Conservation (phyloP, 2,797 vertebrate genomes). For the Manis pentadactyla region DNA sequence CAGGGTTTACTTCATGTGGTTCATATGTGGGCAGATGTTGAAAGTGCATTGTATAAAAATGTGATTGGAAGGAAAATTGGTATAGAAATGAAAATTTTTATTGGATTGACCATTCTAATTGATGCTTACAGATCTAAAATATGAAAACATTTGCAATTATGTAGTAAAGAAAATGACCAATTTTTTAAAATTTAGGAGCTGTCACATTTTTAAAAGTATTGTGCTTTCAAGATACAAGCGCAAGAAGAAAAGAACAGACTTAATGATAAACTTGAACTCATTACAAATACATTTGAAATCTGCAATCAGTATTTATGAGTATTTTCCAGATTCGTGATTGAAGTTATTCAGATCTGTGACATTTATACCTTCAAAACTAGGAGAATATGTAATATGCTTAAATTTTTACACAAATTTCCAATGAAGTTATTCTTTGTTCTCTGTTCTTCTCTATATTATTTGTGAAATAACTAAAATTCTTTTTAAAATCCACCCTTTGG, state of each 20-base stretch:
- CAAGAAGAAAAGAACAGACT: not conserved
- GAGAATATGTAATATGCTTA: not conserved
- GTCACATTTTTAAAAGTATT: not conserved
- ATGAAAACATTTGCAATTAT: not conserved
- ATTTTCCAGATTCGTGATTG: not conserved
- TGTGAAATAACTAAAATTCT: not conserved
- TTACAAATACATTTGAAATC: slow-evolving; percentile 44
- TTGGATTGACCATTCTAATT: not conserved
- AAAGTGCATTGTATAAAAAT: not conserved
- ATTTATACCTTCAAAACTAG: not conserved
- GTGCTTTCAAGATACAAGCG: not conserved
- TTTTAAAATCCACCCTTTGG: not conserved
- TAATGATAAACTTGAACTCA: not conserved
- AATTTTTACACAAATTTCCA: not conserved
- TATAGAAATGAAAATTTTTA: not conserved
- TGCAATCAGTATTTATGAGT: not conserved
- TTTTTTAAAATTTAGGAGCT: not conserved
- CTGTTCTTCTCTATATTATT: not conserved
- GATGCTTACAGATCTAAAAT: not conserved
- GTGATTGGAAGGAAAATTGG: not conserved
- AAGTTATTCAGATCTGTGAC: not conserved
- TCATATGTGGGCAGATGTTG: not conserved
- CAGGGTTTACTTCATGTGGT: not conserved
- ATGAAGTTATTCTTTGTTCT: not conserved
- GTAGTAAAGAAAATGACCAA: not conserved